Conservation (phyloP, 2,888 invertebrate genomes). For the Hydropsyche betteni region DNA sequence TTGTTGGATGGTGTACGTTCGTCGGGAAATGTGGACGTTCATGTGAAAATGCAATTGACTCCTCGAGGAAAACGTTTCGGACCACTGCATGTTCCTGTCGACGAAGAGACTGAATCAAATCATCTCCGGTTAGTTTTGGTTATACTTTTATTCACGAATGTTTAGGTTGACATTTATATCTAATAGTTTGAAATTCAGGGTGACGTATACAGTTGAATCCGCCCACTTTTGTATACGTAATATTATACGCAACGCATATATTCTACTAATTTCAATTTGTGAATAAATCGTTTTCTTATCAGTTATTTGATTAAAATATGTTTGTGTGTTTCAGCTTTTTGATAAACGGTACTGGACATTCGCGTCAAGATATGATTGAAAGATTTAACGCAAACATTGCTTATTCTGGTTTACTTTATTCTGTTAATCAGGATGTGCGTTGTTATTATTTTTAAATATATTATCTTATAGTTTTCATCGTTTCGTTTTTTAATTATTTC, state of each 20-base stretch:
- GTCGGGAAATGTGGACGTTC: constrained; percentile 96
- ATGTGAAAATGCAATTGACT: constrained; percentile 87
- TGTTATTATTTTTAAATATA: constrained; percentile 35
- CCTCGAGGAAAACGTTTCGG: constrained; percentile 88
- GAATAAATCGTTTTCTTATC: neutral
- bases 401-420: constrained; percentile 96
- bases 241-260: neutral
- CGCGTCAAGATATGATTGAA: constrained; percentile 81
- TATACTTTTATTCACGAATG: neutral
- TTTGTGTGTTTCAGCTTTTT: constrained; percentile 60
- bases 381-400: constrained; percentile 98
- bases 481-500: neutral
- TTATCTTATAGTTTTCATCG: neutral
- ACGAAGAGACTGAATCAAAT: constrained; percentile 95
- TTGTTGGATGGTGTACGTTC: constrained; percentile 95
- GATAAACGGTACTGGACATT: constrained; percentile 67
- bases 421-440: constrained; percentile 94
- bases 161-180: neutral
- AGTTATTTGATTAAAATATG: no score
- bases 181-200: neutral
- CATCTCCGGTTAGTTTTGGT: constrained; percentile 73
- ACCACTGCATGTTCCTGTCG: constrained; percentile 88
- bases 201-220: neutral
- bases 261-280: neutral
- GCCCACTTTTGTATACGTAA: no score